phyloP scores from a whole-genome alignment of 2,113 vertebrate species.

The Mus spicilegus region DNA sequence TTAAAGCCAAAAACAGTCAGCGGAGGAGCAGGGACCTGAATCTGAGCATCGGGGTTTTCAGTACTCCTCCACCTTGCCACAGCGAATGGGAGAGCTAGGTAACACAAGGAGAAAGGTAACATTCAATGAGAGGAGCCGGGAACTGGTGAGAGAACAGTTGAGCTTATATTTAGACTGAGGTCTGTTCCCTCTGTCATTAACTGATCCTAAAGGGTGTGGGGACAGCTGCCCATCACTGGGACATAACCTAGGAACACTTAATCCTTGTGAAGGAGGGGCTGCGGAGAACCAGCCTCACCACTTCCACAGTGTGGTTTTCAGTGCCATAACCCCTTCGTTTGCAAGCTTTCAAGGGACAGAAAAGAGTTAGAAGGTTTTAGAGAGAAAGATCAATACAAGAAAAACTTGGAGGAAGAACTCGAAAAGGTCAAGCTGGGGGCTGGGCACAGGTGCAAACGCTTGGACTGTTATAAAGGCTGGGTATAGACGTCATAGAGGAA shows the following conservation, averaged over 20 bases:
- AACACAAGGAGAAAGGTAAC: slow-evolving; percentile 9
- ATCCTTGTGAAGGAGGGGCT: slow-evolving; percentile 58
- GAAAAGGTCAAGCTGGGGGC: neutral
- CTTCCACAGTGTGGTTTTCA: neutral
- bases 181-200: slow-evolving; percentile 41
- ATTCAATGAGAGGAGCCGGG: neutral
- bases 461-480: neutral
- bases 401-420: neutral
- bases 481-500: slow-evolving; percentile 44
- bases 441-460: neutral
- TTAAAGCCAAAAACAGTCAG: neutral
- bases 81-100: neutral
- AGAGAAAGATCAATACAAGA: neutral
- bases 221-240: slow-evolving; percentile 60
- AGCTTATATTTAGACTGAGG: slow-evolving; percentile 18
- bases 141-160: neutral
- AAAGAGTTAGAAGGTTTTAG: neutral
- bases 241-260: slow-evolving; percentile 71
- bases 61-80: accelerated
- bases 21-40: neutral
- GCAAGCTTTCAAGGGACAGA: neutral
- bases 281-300: neutral
- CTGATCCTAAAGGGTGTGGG: slow-evolving; percentile 16
- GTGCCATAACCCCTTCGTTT: neutral
- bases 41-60: neutral